Evolutionary conservation across 1,140 invertebrate genomes (phyloP), one percentile per base, ranked within the genome.

Genomic region (Globodera rostochiensis): DNA sequence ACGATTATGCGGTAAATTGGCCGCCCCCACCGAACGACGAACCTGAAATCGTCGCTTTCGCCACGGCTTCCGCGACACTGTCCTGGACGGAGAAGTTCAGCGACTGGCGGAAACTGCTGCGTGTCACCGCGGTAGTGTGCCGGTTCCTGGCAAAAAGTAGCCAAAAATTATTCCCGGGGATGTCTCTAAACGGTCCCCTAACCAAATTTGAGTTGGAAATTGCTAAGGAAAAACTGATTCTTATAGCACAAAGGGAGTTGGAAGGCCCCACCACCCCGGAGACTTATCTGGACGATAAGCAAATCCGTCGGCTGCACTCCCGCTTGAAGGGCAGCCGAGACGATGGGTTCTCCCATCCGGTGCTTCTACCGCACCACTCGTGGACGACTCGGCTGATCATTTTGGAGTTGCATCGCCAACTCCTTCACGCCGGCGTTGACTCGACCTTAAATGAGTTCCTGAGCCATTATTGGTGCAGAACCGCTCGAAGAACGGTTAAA

Each of bases 21-120:
- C 57, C 57, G 7, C 57, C 57, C 6, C 7, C 6, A 60, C 7
- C 7, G 15, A 60, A 13, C 13, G 6, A 4, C 6, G 11, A 6
- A 6, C 57, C 57, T 13, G 57, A 60, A 60, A 6, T 13, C 4
- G 13, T 60, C 13, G 11, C 15, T 4, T 8, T 6, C 13, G 57
- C 57, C 57, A 15, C 11, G n/a, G n/a, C n/a, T n/a, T n/a, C n/a
- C n/a, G n/a, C n/a, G n/a, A n/a, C n/a, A n/a, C n/a, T n/a, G n/a
- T n/a, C n/a, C n/a, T 50, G 79, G 79, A 0, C 45, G n/a, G 45
- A 77, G n/a, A 69, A 82, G 79, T 60, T 60, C 57, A 13, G 57
- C 7, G 4, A 6, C 7, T 60, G 57, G 57, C 8, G 13, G 11
- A 60, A 60, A 15, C 57, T 60, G 7, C 57, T 60, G 3, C 7